Evolutionary conservation across 2,797 vertebrate species (phyloP), one percentile per base, ranked within the genome.

Genomic region (Centroberyx gerrardi): DNA sequence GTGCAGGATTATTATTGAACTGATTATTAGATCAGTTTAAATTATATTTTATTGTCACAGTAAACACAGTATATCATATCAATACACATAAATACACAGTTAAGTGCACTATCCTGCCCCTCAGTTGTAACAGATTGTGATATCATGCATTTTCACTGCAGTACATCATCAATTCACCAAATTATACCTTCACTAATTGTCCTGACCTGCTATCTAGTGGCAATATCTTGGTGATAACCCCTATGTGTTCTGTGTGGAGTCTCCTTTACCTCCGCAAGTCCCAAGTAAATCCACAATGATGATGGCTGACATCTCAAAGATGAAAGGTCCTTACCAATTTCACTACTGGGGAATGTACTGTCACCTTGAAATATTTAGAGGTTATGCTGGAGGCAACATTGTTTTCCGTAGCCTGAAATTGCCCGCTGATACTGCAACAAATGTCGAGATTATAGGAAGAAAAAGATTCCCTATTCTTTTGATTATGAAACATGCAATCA

Each of bases 401-500:
- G 55, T 72, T 82, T 72, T 74, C 27, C 65, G 48, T 31, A 62
- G 40, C 48, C 56, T 70, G 51, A 55, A 68, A 80, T 65, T 72
- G 28, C 66, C 74, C 56, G 63, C 78, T 81, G 86, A 74, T 81
- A 44, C 60, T 52, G 72, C 33, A 61, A 80, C 70, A 83, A 76
- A 86, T 68, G 33, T 61, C 42, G 17, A 73, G 68, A 85, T 82
- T 83, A 78, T 48, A 68, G 68, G 52, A 66, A 40, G 31, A 66
- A 73, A 74, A 55, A 22, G 1, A 46, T 72, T 29, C 52, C 56
- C 68, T 10, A 15, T 73, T 65, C 55, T 76, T 82, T 75, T 80
- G 62, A 86, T 89, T 78, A 81, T 64, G 68, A 85, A 87, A 87
- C 84, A 60, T 87, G 70, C 80, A 87, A 90, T 90, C 82, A 83